A percentile compares a stretch with the other conserved stretches of the same genome.
Evolutionary conservation across 2,797 vertebrate genomes (phyloP).

Genomic region (Psittacula echo): DNA sequence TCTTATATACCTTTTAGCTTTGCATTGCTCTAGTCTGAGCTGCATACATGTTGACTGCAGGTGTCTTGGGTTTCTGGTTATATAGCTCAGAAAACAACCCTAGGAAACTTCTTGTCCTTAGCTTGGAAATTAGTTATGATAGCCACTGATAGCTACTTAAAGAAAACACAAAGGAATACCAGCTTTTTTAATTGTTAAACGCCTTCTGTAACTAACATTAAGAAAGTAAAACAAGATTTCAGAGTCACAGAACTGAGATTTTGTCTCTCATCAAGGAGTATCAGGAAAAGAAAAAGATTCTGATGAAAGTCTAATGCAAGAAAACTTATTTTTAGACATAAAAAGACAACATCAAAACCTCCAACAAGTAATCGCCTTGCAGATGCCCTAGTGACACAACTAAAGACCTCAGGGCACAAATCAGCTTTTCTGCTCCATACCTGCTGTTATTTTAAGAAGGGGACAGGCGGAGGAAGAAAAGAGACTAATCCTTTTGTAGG

Average conservation of each 20-base stretch:
- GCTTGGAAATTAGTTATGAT: background rate
- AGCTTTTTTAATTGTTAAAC: background rate
- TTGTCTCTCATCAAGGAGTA: background rate
- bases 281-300: background rate
- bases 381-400: slow-evolving; percentile 24
- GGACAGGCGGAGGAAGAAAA: background rate
- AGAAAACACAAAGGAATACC: background rate
- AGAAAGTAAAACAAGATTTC: background rate
- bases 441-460: slow-evolving; percentile 35
- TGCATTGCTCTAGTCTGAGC: background rate
- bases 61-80: background rate
- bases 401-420: slow-evolving; percentile 53
- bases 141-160: background rate
- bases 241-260: background rate
- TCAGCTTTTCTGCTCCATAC: slow-evolving; percentile 46
- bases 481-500: background rate
- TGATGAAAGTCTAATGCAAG: background rate
- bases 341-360: background rate
- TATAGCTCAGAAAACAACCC: background rate
- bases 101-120: background rate
- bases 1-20: background rate
- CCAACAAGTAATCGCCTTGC: background rate
- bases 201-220: background rate
- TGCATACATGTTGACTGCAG: background rate
- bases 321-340: background rate